Percentiles rank a stretch among this genome's conserved stretches.
These are phyloP conservation scores for Bos taurus DNA, from an alignment of 2,113 vertebrate genomes.

Conservation along the genomic window DNA sequence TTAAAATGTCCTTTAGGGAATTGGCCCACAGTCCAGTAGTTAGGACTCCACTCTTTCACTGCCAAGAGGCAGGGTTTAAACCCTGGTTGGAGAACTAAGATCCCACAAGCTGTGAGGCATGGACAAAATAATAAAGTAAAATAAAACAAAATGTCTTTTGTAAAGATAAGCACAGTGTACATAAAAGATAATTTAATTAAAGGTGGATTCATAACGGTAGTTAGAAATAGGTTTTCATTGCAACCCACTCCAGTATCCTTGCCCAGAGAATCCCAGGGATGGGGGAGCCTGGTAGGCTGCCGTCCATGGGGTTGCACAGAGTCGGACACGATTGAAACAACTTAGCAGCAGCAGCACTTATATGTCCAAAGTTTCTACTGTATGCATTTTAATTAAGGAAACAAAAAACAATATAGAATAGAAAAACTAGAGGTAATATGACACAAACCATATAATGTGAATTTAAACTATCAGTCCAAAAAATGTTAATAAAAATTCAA, in stretches of 20 bases:
- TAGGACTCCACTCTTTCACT: background rate
- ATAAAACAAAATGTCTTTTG: background rate
- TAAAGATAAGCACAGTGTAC: background rate
- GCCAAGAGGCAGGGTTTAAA: background rate
- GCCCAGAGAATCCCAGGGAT: too few relatives aligned
- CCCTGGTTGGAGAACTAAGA: background rate
- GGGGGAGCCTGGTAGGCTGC: too few relatives aligned
- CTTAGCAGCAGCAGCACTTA: background rate
- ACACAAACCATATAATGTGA: background rate
- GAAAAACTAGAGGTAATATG: background rate
- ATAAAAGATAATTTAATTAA: slow-evolving; percentile 25
- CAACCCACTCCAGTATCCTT: too few relatives aligned
- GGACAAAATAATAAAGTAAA: background rate
- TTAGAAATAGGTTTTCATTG: background rate
- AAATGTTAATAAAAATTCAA: background rate
- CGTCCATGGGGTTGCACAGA: too few relatives aligned
- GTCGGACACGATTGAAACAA: too few relatives aligned
- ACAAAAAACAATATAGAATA: background rate
- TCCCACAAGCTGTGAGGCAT: background rate
- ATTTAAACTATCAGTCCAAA: background rate
- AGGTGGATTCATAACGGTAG: background rate
- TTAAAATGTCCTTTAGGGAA: background rate
- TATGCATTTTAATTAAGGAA: slow-evolving; percentile 5
- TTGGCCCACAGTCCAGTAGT: background rate
- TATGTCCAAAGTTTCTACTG: background rate